Conservation (phyloP, 2,113 vertebrate genomes). For the Euleptes europaea region DNA sequence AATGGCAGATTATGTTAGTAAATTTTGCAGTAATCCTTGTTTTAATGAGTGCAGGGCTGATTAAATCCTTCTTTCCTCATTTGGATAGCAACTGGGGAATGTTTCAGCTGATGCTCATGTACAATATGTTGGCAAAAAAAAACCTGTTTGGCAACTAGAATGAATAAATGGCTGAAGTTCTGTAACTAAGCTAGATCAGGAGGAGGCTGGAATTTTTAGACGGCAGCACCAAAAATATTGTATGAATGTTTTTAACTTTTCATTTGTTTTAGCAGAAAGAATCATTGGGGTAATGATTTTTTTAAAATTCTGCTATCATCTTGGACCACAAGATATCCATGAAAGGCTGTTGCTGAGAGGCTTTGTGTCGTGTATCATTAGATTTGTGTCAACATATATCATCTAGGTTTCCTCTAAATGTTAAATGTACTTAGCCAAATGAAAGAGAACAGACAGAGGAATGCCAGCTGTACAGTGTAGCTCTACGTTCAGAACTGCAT, state of each 20-base stretch:
- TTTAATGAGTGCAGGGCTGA: constrained; percentile 33
- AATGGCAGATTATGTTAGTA: constrained; percentile 30
- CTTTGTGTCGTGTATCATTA: background rate
- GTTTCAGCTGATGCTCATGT: constrained; percentile 3
- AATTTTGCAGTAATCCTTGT: constrained; percentile 31
- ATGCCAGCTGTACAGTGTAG: background rate
- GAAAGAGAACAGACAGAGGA: background rate
- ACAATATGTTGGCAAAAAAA: background rate
- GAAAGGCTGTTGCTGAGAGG: background rate
- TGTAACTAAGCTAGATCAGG: background rate
- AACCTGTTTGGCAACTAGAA: background rate
- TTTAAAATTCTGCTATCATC: background rate
- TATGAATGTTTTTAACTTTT: background rate
- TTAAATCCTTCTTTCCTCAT: constrained; percentile 30
- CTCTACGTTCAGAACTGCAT: background rate
- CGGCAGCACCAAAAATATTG: background rate
- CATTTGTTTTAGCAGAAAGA: background rate
- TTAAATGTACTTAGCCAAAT: constrained; percentile 2
- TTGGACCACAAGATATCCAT: background rate
- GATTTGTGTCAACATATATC: constrained; percentile 13
- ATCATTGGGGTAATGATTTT: background rate
- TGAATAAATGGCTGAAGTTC: background rate
- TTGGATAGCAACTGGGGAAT: constrained; percentile 20
- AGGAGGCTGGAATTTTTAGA: background rate
- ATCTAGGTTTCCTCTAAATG: background rate